phyloP scores from a whole-genome alignment of 2,797 vertebrate genomes.

The Sphaeramia orbicularis region DNA sequence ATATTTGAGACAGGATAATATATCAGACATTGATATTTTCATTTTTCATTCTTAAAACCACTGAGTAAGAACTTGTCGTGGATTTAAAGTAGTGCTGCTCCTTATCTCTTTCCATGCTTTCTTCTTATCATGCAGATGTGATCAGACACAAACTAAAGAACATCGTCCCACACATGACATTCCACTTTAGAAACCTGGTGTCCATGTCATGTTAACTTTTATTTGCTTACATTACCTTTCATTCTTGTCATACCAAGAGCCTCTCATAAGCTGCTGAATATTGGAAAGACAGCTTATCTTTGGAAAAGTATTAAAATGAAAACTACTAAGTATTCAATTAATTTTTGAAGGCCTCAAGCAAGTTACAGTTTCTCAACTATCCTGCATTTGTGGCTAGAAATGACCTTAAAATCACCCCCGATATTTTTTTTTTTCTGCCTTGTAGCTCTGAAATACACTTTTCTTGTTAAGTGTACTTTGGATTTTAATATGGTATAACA shows the following conservation, averaged over 20 bases:
- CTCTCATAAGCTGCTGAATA: neutral
- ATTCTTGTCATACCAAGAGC: neutral
- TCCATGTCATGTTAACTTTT: slow-evolving; percentile 20
- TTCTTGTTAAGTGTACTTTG: neutral
- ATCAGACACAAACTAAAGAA: slow-evolving; percentile 33
- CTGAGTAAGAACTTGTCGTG: neutral
- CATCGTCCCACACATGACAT: slow-evolving; percentile 17
- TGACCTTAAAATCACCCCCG: neutral
- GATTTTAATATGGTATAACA: neutral
- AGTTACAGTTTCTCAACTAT: neutral
- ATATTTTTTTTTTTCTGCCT: neutral
- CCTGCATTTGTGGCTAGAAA: slow-evolving; percentile 9
- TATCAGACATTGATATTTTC: slow-evolving; percentile 11
- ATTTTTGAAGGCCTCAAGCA: neutral
- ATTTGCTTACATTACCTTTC: slow-evolving; percentile 8
- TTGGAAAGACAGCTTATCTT: slow-evolving; percentile 1
- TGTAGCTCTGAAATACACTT: neutral
- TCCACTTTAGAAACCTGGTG: neutral
- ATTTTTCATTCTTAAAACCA: slow-evolving; percentile 13
- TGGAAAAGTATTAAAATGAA: slow-evolving; percentile 4
- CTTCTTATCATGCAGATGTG: slow-evolving; percentile 33
- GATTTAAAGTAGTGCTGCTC: slow-evolving; percentile 10
- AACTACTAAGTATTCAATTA: neutral
- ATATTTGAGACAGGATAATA: slow-evolving; percentile 3
- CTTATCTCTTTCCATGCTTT: slow-evolving; percentile 11